Base-by-base conservation (phyloP, 2,113 vertebrate genomes). In the Myiozetetes cayanensis region DNA sequence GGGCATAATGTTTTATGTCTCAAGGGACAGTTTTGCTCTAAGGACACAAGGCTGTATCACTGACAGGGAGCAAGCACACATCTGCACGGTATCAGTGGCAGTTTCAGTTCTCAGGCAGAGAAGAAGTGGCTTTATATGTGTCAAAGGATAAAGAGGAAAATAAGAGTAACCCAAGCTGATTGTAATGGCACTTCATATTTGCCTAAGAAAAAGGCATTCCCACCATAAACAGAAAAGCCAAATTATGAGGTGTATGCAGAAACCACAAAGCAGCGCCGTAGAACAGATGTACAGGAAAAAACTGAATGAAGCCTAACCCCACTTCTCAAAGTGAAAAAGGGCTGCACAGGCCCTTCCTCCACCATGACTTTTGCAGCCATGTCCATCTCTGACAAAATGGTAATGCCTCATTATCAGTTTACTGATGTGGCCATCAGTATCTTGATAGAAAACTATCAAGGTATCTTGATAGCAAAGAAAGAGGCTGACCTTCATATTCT, bases 221-320 rank as follows among this genome's bases (percentile, higher is more conserved):
- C 14, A 61, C 4, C 19, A 24, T 21, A 44, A 76, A 65, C 1
- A 80, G n/a, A 63, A 31, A 96, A 90, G 46, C 33, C 63, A 84
- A 58, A 87, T 30, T 14, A 67, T 47, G 52, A 65, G 23, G 9
- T 46, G 3, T 5, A 81, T 81, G 27, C 0, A 0, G 70, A 75
- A 89, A 63, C 17, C 50, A 55, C 33, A 84, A 19, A 89, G 47
- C 76, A 89, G 76, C 74, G 41, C 28, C 84, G 53, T 44, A 62
- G 13, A 72, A 37, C 0, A 0, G 22, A 11, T 15, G 2, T n/a
- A 47, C 2, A 80, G 37, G 41, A 39, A 88, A 82, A 65, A 73
- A 44, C 0, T 9, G 21, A 89, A 55, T 1, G 1, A 87, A 87
- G 15, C 13, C 47, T 71, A 74, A 85, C 75, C 3, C n/a, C 10